phyloP scores from a whole-genome alignment of 2,888 invertebrate species.

The Phasia obesa region DNA sequence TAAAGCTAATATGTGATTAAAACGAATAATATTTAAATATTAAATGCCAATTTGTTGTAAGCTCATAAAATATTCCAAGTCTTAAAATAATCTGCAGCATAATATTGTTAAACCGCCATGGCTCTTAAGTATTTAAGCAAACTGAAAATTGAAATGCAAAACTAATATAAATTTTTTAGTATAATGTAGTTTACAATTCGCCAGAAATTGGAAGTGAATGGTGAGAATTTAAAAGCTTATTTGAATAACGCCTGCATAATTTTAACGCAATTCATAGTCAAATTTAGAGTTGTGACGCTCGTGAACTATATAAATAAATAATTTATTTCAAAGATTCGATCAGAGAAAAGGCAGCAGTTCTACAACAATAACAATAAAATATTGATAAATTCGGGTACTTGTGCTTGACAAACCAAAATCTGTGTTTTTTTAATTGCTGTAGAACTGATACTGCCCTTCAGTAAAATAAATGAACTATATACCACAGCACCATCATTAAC shows the following conservation, averaged over 20 bases:
- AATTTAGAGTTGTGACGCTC: background rate
- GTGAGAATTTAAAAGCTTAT: slow-evolving; percentile 63
- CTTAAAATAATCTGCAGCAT: slow-evolving; percentile 35
- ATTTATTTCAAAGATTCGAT: too few species aligned
- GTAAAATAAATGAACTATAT: too few species aligned
- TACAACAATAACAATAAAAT: too few species aligned
- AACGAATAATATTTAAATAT: slow-evolving; percentile 14
- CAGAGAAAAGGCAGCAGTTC: too few species aligned
- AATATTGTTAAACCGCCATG: slow-evolving; percentile 29
- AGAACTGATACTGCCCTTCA: too few species aligned
- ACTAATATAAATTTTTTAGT: slow-evolving; percentile 50
- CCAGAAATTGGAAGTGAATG: slow-evolving; percentile 64
- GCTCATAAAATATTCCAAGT: slow-evolving; percentile 42
- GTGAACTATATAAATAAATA: too few species aligned
- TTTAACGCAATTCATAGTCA: slow-evolving; percentile 22
- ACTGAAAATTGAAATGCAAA: slow-evolving; percentile 13
- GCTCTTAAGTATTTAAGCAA: slow-evolving; percentile 13
- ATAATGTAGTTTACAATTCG: slow-evolving; percentile 48
- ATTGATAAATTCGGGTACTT: too few species aligned
- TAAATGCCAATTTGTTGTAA: slow-evolving; percentile 50
- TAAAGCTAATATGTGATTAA: slow-evolving; percentile 31
- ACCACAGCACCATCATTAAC: too few species aligned
- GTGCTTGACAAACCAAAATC: too few species aligned
- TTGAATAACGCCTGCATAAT: slow-evolving; percentile 21
- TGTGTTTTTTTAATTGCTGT: too few species aligned